Percentiles rank a stretch among this genome's conserved stretches.
Conservation (phyloP, 2,797 vertebrate genomes). For the Pseudochromis fuscus region DNA sequence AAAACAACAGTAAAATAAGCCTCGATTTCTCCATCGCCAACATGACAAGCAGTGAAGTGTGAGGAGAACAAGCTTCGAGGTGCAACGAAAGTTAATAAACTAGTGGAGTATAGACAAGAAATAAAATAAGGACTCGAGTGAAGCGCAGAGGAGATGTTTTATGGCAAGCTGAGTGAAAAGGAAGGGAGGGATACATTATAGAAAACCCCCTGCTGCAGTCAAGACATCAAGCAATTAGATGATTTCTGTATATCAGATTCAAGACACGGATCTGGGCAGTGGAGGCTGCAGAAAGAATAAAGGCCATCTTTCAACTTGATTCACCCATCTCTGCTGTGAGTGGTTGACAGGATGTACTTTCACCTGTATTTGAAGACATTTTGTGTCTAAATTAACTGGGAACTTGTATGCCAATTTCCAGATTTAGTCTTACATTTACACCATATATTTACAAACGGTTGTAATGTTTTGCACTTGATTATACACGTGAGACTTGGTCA, state of each 20-base stretch:
- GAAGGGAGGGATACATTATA: neutral
- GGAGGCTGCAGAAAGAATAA: constrained; percentile 12
- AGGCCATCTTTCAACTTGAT: constrained; percentile 20
- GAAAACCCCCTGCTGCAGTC: neutral
- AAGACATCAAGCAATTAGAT: constrained; percentile 30
- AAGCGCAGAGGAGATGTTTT: constrained; percentile 8
- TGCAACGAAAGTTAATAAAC: constrained; percentile 16
- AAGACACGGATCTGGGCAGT: constrained; percentile 17
- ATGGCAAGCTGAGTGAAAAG: constrained; percentile 9
- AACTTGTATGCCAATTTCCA: constrained; percentile 15
- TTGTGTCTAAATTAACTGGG: constrained; percentile 3
- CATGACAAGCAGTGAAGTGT: constrained; percentile 26
- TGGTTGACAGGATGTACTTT: constrained; percentile 44
- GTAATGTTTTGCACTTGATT: constrained; percentile 4
- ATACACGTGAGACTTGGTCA: constrained; percentile 5
- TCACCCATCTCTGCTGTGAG: constrained; percentile 20
- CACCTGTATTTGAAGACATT: neutral
- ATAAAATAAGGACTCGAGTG: constrained; percentile 6
- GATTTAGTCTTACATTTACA: constrained; percentile 12
- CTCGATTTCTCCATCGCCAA: constrained; percentile 24
- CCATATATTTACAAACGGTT: constrained; percentile 14
- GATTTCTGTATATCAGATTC: constrained; percentile 20
- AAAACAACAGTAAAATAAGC: constrained; percentile 18
- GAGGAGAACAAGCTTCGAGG: constrained; percentile 19
- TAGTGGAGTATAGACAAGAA: neutral